Evolutionary conservation across 2,888 invertebrate genomes (phyloP), one percentile per base, ranked within the genome.

Genomic region (Odiellus spinosus): DNA sequence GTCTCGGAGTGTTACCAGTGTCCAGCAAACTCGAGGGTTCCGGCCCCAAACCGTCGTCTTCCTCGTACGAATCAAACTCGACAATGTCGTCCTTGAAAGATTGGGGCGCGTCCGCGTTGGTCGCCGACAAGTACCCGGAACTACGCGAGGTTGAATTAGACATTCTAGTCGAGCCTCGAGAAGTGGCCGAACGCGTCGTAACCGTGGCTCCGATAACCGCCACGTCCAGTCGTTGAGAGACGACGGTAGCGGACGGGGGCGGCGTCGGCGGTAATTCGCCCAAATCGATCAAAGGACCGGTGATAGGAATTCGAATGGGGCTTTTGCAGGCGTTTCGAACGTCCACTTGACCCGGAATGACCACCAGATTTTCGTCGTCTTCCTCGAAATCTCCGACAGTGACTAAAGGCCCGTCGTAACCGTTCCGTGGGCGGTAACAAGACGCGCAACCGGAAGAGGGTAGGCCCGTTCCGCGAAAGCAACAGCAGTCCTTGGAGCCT

Each of bases 91-190:
- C 26, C 8, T 26, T 26, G 26, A 26, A 8, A 48, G 21, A 47
- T 47, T 26, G 26, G 26, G 26, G 26, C 18, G 38, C 38, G n/a
- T 52, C 50, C 20, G 53, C 56, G 14, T 57, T 56, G 1, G 53
- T 50, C 34, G 53, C 52, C 2, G 56, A 56, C 26, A 56, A 53
- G 46, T 57, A 57, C 10, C 56, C 56, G 12, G 56, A 57, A 33
- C 53, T 53, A 32, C 54, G 56, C 1, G 56, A 56, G 8, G 26
- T 26, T 26, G 26, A 26, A 26, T 26, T 26, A 6, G 26, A 26
- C 26, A 26, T 26, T 26, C 26, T 26, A 6, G 26, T 26, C 8
- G 26, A 26, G 8, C 26, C 26, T 26, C 26, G 26, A 8, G 26
- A 26, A 26, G 26, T 26, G 4, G 54, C 46, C 4, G 55, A 55